Evolutionary conservation across 2,113 vertebrate species (phyloP).

Genomic region (Athene cunicularia): DNA sequence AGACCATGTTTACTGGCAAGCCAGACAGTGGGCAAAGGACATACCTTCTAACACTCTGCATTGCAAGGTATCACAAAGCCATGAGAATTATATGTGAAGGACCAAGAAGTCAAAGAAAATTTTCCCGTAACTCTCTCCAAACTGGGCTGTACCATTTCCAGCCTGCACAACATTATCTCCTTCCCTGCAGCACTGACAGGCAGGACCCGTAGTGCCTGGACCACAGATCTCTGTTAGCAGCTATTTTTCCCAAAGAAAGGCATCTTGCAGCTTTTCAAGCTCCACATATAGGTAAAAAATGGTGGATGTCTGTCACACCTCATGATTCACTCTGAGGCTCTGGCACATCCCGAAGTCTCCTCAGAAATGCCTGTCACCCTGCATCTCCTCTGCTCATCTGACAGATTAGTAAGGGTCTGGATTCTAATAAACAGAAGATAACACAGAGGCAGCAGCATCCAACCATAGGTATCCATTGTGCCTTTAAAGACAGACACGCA

Average conservation of each 20-base stretch:
- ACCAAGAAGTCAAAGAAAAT: not conserved
- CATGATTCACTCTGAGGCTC: not conserved
- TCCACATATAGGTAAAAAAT: not conserved
- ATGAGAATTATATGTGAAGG: not conserved
- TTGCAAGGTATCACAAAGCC: not conserved
- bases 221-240: not conserved
- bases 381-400: not conserved
- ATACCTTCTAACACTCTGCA: not conserved
- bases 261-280: not conserved
- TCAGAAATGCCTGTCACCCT: slow-evolving; percentile 31
- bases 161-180: not conserved
- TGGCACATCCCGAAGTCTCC: not conserved
- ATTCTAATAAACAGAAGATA: not conserved
- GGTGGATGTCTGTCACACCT: not conserved
- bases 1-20: not conserved
- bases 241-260: not conserved
- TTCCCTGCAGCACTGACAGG: not conserved
- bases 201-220: rapidly evolving
- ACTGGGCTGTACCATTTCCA: not conserved
- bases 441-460: not conserved
- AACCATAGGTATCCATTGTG: not conserved
- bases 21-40: not conserved
- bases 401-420: not conserved
- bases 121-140: not conserved
- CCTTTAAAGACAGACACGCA: not conserved